Conservation (phyloP, 1,140 invertebrate genomes). For the Micrasema longulum region DNA sequence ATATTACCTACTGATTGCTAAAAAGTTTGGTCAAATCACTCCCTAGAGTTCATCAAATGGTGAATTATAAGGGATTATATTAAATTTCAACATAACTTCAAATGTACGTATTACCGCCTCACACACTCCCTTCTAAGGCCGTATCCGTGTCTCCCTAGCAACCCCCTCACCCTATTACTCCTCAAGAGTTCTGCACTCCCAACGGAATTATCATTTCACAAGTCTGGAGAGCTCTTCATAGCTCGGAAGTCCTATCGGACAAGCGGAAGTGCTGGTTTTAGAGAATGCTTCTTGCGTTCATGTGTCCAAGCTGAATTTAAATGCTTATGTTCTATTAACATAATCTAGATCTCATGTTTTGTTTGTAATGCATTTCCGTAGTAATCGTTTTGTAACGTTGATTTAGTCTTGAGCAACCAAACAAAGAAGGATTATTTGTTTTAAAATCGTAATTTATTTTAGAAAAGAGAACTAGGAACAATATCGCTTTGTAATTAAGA, state of each 20-base stretch:
- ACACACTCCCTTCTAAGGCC: background rate
- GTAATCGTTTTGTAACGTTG: too few species aligned
- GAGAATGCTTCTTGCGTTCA: background rate
- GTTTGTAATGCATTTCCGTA: too few species aligned
- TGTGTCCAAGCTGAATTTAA: conserved; percentile 7
- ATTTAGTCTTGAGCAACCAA: too few species aligned
- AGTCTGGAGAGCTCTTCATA: conserved; percentile 18
- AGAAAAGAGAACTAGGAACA: too few species aligned
- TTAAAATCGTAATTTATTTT: too few species aligned
- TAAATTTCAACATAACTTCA: too few species aligned
- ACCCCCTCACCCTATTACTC: conserved; percentile 16
- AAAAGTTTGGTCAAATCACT: too few species aligned
- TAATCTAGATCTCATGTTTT: background rate
- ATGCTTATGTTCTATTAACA: background rate
- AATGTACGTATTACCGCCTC: background rate
- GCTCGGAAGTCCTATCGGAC: background rate
- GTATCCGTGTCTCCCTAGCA: background rate
- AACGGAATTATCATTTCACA: conserved; percentile 18
- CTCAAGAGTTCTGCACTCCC: conserved; percentile 3
- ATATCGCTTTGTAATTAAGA: too few species aligned
- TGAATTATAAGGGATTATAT: too few species aligned
- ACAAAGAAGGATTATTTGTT: too few species aligned
- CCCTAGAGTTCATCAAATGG: too few species aligned
- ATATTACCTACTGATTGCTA: too few species aligned
- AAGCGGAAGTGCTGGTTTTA: background rate